Percentiles rank a stretch among this genome's conserved stretches.
Conservation (phyloP, 2,888 invertebrate genomes). For the Thecophora atra region DNA sequence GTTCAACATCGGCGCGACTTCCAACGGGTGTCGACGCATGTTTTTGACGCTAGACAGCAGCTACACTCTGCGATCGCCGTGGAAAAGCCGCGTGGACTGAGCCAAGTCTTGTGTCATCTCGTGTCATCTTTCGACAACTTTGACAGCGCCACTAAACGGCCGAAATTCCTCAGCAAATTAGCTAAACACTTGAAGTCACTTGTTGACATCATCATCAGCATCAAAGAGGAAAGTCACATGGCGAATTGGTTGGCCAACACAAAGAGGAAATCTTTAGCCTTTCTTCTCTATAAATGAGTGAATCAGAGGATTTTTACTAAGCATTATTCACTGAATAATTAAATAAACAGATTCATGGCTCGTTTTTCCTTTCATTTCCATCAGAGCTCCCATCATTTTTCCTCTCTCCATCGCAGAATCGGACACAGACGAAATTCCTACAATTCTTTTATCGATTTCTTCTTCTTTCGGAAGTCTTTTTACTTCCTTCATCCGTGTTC, state of each 20-base stretch:
- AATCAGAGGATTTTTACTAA: too few species aligned
- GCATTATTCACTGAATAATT: too few species aligned
- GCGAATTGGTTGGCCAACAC: too few species aligned
- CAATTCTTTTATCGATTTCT: not conserved
- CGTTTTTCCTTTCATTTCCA: too few species aligned
- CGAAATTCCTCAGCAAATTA: constrained; percentile 5
- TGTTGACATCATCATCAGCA: not conserved
- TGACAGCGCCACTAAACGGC: constrained; percentile 42
- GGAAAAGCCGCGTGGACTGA: not conserved
- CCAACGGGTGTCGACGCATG: constrained; percentile 1
- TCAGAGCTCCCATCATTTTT: too few species aligned
- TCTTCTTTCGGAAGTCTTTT: not conserved
- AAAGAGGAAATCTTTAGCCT: too few species aligned
- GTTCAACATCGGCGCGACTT: constrained; percentile 10
- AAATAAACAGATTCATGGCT: too few species aligned
- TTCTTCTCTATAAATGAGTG: too few species aligned
- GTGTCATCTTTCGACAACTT: constrained; percentile 45
- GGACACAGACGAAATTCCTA: too few species aligned
- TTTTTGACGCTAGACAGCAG: constrained; percentile 8
- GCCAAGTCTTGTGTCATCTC: constrained; percentile 4
- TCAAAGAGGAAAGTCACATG: too few species aligned
- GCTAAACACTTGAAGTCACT: not conserved
- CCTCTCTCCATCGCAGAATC: too few species aligned
- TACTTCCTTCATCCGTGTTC: not conserved
- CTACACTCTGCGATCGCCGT: not conserved